Base-by-base conservation (phyloP, 2,113 vertebrate species). In the Andinoacara biseriatus region DNA sequence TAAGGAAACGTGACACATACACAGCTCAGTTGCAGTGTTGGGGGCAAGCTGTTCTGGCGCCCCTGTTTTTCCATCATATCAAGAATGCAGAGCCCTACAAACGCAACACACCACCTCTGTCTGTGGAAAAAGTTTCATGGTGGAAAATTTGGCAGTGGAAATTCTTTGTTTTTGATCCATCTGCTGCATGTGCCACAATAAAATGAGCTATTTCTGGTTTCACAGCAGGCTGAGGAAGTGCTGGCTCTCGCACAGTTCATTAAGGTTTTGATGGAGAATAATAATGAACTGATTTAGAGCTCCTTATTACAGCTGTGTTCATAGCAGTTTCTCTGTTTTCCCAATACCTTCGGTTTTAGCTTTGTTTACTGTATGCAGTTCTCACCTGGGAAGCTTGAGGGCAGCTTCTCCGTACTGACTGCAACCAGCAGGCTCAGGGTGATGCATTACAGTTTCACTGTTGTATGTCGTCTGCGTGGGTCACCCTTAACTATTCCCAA, bases 171-270 rank as follows among this genome's bases (percentile, higher is more conserved):
- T 89, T 90, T 89, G 74, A 90, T 92, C 84, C 78, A 91, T 92
- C 85, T 89, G 90, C 63, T 89, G 56, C 78, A 72, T 79, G 76
- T 35, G 20, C 77, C 80, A 84, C 89, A 84, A 87, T 74, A 90
- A 92, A 90, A 74, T 7, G 43, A 82, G 82, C 59, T 91, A 91
- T 92, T 92, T 91, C 83, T 88, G 88, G 89, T 83, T 87, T 76
- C 78, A 79, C 78, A 85, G 69, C 38, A 7, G 86, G 62, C 76
- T 29, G 58, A 90, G 81, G 90, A 92, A 93, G 88, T 87, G 86
- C 76, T 87, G 80, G 74, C 79, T 78, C 67, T 82, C 86, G 38
- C 76, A 81, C 78, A 83, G 83, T 86, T 89, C 81, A 85, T 87
- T 90, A 88, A 83, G 84, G 79, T 60, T 76, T 82, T 86, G 85